These are phyloP conservation scores for Stenotaenia linearis DNA, from an alignment of 2,888 invertebrate species.

Conservation along the genomic window DNA sequence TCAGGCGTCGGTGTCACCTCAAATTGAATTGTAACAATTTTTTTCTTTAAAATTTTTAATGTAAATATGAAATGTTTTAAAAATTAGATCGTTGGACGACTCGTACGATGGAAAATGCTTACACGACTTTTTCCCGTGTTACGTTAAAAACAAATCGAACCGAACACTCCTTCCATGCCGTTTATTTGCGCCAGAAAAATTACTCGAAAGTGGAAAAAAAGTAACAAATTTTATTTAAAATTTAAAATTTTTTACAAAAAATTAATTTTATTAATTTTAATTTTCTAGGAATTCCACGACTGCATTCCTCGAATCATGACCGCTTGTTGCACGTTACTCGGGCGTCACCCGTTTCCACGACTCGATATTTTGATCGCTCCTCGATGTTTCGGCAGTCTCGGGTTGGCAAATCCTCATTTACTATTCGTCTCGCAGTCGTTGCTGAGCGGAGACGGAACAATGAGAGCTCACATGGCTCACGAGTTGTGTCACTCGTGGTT, in stretches of 20 bases:
- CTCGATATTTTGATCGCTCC: conserved; percentile 48
- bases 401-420: conserved; percentile 45
- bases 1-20: background rate
- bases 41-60: background rate
- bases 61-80: background rate
- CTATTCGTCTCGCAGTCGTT: conserved; percentile 48
- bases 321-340: conserved; percentile 40
- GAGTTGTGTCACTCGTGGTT: conserved; percentile 51
- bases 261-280: background rate
- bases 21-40: background rate
- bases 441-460: conserved; percentile 42
- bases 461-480: conserved; percentile 45
- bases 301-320: background rate
- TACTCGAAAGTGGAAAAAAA: background rate
- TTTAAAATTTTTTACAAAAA: background rate
- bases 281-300: background rate
- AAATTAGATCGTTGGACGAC: background rate
- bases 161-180: conserved; percentile 36
- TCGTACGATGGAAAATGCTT: background rate
- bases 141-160: background rate
- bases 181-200: conserved; percentile 36
- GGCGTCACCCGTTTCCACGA: conserved; percentile 46
- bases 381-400: conserved; percentile 40
- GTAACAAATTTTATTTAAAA: background rate
- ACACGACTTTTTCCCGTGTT: background rate